Conservation (phyloP, 2,113 vertebrate genomes). For the Ptilorrhoa leucosticta region DNA sequence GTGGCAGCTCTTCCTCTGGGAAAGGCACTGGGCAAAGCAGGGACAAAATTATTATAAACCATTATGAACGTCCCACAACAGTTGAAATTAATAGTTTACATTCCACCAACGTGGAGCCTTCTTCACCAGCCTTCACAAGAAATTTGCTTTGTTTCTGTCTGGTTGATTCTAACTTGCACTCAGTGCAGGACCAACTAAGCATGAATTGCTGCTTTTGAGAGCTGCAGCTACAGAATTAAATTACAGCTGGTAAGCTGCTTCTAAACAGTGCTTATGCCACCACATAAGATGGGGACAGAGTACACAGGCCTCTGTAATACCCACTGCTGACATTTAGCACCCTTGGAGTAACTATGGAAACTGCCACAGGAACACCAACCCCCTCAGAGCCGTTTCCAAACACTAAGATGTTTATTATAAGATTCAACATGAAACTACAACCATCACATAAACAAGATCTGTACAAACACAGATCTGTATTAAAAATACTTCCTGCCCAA, state of each 20-base stretch:
- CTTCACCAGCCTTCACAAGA: fast-evolving
- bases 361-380: neutral
- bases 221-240: neutral
- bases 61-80: fast-evolving
- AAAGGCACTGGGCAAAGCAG: neutral
- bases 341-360: neutral
- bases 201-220: neutral
- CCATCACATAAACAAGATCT: neutral
- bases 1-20: neutral
- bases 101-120: neutral
- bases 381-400: neutral
- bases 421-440: neutral
- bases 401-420: neutral
- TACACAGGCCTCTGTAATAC: no score
- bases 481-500: neutral
- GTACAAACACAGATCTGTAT: neutral
- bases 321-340: neutral
- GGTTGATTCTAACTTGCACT: neutral
- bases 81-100: neutral
- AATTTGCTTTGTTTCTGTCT: neutral
- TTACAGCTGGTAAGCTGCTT: neutral
- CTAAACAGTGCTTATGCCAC: neutral
- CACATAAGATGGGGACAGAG: neutral
- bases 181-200: neutral
- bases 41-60: neutral